phyloP scores from a whole-genome alignment of 35 echinoderm and acorn worm species.

The Apostichopus japonicus region DNA sequence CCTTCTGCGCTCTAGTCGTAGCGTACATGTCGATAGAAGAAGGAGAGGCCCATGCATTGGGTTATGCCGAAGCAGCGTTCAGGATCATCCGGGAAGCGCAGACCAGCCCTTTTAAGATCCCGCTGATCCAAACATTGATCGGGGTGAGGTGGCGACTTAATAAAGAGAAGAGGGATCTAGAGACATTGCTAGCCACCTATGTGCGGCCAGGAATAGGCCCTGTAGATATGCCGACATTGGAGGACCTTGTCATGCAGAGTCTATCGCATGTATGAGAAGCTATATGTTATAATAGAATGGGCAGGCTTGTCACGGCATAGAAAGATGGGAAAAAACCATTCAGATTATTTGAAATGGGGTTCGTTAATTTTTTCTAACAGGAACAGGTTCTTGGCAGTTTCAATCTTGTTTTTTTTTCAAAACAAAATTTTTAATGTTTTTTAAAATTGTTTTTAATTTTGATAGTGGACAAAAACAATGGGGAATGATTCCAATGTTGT shows the following conservation, averaged over 20 bases:
- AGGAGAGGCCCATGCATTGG: conserved; percentile 78
- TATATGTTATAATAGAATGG: background rate
- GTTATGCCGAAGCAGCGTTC: conserved; percentile 84
- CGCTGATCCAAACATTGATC: conserved; percentile 86
- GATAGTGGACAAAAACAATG: no score
- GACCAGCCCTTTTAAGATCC: conserved; percentile 84
- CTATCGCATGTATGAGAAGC: conserved; percentile 78
- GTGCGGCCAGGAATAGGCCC: conserved; percentile 63
- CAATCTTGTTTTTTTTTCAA: no score
- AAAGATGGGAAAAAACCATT: no score
- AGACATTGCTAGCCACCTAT: conserved; percentile 68
- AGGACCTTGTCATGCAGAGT: conserved; percentile 92
- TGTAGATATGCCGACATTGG: conserved; percentile 80
- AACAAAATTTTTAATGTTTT: no score
- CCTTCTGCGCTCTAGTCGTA: conserved; percentile 88
- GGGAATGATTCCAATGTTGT: no score
- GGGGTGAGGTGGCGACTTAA: conserved; percentile 88
- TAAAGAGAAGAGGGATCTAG: conserved; percentile 88
- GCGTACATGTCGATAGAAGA: conserved; percentile 81
- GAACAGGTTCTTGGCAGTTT: no score
- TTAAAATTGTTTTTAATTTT: no score
- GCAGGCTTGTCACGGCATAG: no score
- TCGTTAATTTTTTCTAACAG: no score
- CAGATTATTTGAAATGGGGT: no score
- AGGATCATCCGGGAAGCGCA: conserved; percentile 78